These are phyloP conservation scores for Vipera latastei DNA, from an alignment of 2,797 vertebrate species.

Conservation along the genomic window DNA sequence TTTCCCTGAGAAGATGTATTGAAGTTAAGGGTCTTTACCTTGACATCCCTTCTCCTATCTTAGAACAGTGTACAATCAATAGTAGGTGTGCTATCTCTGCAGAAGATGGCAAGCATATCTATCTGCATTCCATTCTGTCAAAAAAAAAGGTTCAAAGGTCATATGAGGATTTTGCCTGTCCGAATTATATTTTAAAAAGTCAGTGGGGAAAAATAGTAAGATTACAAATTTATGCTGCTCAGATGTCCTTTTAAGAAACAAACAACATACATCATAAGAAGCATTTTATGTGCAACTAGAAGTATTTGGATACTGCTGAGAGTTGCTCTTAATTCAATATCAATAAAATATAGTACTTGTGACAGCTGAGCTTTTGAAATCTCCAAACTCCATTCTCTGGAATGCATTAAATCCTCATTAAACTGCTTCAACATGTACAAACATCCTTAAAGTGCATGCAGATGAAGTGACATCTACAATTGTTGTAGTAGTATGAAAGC, in stretches of 20 bases:
- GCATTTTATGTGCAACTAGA: constrained; percentile 21
- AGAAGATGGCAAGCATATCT: neutral
- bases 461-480: constrained; percentile 10
- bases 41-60: neutral
- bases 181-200: neutral
- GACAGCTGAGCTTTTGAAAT: constrained; percentile 3
- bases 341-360: constrained; percentile 20
- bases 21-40: neutral
- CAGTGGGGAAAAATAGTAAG: neutral
- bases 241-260: neutral
- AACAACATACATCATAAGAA: constrained; percentile 1
- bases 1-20: neutral
- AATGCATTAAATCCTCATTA: constrained; percentile 25
- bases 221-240: neutral
- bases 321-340: constrained; percentile 17
- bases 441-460: constrained; percentile 15
- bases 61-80: neutral
- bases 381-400: neutral
- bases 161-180: neutral
- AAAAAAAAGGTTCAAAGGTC: neutral
- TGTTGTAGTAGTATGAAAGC: neutral
- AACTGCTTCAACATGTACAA: constrained; percentile 6
- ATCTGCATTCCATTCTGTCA: neutral
- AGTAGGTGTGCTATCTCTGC: neutral
- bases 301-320: constrained; percentile 27